Conservation (phyloP, 2,797 vertebrate genomes). For the Phataginus tricuspis region DNA sequence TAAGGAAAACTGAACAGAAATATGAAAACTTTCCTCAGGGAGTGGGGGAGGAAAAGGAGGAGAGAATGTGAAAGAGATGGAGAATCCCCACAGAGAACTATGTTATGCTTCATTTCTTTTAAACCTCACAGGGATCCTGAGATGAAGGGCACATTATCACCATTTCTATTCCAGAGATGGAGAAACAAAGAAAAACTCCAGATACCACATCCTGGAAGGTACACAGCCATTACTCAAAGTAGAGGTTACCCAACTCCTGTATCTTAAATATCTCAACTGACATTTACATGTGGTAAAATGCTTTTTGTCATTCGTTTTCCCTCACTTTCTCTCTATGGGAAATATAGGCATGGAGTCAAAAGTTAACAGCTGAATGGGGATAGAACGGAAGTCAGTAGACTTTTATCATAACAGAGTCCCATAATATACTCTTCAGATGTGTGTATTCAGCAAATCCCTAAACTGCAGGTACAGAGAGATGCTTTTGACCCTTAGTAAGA, state of each 20-base stretch:
- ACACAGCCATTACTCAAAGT: not conserved
- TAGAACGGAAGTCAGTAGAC: not conserved
- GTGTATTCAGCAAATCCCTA: not conserved
- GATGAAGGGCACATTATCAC: not conserved
- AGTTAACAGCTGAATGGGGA: not conserved
- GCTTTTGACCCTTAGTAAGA: not conserved
- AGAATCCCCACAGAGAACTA: too few species aligned
- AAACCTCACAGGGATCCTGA: not conserved
- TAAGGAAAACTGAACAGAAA: not conserved
- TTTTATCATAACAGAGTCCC: not conserved
- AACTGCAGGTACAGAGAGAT: not conserved
- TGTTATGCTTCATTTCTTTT: accelerated
- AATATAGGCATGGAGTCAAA: not conserved
- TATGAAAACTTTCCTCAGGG: not conserved
- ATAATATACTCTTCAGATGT: not conserved
- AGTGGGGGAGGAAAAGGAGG: accelerated
- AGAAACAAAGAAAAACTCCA: not conserved
- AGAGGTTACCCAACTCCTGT: accelerated
- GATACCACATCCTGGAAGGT: not conserved
- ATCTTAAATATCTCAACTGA: not conserved
- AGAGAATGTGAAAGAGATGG: too few species aligned
- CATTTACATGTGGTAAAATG: not conserved
- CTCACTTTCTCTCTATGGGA: not conserved
- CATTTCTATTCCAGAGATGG: not conserved
- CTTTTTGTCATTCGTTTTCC: not conserved